Conservation (phyloP, 2,888 invertebrate genomes). For the Tetragonisca angustula region DNA sequence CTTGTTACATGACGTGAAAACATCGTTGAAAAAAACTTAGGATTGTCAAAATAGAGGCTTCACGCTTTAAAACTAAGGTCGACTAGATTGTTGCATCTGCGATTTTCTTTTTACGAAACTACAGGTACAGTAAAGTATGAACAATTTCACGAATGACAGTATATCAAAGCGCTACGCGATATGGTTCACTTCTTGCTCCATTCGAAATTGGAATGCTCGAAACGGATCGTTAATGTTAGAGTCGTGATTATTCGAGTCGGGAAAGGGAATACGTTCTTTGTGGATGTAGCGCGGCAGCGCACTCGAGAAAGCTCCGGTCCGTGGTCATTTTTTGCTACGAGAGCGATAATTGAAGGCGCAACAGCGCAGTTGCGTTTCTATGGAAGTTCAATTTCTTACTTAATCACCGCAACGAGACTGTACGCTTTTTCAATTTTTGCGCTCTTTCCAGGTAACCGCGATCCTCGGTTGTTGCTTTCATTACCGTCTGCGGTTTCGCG, state of each 20-base stretch:
- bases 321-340: constrained; percentile 38
- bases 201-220: neutral
- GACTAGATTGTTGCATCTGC: no score
- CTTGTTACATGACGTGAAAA: no score
- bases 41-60: no score
- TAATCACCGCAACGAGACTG: constrained; percentile 48
- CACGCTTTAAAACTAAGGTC: no score
- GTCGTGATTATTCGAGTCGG: neutral
- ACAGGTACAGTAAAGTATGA: no score
- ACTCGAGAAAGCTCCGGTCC: neutral
- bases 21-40: no score
- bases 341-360: constrained; percentile 27
- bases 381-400: constrained; percentile 46
- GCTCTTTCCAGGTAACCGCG: constrained; percentile 17
- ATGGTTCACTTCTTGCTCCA: constrained; percentile 1
- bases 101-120: no score
- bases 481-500: constrained; percentile 12
- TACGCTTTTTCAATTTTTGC: constrained; percentile 18
- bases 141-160: no score
- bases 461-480: constrained; percentile 23
- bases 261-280: constrained; percentile 14
- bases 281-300: neutral
- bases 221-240: constrained; percentile 13
- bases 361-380: constrained; percentile 13
- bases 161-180: neutral